Evolutionary conservation across 2,113 vertebrate species (phyloP), one percentile per base, ranked within the genome.

Genomic region (Cinclus cinclus): DNA sequence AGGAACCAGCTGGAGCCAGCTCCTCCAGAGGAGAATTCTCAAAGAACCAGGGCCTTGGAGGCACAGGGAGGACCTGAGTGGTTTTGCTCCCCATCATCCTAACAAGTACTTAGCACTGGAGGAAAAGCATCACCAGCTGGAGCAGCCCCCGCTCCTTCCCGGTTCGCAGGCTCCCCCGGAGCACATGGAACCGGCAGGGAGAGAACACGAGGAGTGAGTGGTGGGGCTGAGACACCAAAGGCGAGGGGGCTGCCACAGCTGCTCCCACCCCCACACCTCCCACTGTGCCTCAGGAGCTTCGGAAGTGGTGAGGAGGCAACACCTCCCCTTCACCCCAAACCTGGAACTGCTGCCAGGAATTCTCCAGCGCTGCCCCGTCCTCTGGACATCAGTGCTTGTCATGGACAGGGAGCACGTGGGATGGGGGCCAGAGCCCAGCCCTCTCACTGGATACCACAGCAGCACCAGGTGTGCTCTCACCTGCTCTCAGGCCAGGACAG

Each of bases 381-480:
- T 39, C 63, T 15, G 0, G 0, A 44, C 0, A 0, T 11, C 76
- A 13, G 8, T 0, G 28, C 41, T 7, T 0, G 2, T 20, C 74
- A 24, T 4, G 5, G 31, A 27, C 35, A 9, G 27, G 25, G 58
- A 87, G 42, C 31, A 42, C 0, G 0, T 0, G 3, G 69, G 44
- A 33, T 0, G 5, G 62, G 41, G 25, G 9, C 2, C 12, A 2
- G 74, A 64, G 74, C 19, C 2, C 21, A 19, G 37, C 11, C 8
- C n/a, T 16, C 49, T 60, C 7, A 12, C 33, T 0, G 0, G 37
- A 56, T 41, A 15, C 17, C 2, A 0, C 58, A 33, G 63, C 0
- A 1, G 47, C 77, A 64, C 44, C 3, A 28, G 75, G 13, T 52
- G 50, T 52, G 49, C 15, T 52, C 50, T 52, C 25, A 52, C 25